Percentiles rank a stretch among this genome's conserved stretches.
These are phyloP conservation scores for Acridotheres tristis DNA, from an alignment of 2,797 vertebrate species.

Conservation along the genomic window DNA sequence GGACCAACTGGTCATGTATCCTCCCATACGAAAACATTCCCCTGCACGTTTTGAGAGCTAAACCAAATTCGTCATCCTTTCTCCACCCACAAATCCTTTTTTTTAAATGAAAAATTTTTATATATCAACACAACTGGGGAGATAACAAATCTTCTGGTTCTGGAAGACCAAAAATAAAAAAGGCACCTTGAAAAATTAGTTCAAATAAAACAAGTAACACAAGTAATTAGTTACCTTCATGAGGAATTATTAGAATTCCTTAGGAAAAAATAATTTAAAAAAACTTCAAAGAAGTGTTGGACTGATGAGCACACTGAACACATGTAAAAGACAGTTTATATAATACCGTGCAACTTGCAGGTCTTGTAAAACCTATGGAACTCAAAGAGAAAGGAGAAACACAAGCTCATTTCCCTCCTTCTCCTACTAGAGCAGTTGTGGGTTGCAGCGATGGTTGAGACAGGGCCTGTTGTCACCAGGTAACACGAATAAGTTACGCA, in stretches of 20 bases:
- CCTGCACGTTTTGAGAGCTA: neutral
- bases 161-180: neutral
- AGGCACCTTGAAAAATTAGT: neutral
- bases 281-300: neutral
- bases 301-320: neutral
- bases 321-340: neutral
- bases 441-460: neutral
- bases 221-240: neutral
- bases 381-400: neutral
- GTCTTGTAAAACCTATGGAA: neutral
- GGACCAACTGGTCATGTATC: accelerated
- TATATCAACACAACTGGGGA: neutral
- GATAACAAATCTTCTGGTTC: neutral
- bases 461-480: neutral
- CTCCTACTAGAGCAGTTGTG: neutral
- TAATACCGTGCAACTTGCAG: neutral
- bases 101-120: neutral
- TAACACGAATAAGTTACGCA: accelerated
- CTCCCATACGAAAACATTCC: neutral
- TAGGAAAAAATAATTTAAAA: neutral
- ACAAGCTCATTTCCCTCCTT: neutral
- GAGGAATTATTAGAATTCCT: neutral
- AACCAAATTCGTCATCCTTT: neutral
- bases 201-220: neutral
- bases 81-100: neutral